phyloP scores from a whole-genome alignment of 2,888 invertebrate species.

The Nomada lathburiana region DNA sequence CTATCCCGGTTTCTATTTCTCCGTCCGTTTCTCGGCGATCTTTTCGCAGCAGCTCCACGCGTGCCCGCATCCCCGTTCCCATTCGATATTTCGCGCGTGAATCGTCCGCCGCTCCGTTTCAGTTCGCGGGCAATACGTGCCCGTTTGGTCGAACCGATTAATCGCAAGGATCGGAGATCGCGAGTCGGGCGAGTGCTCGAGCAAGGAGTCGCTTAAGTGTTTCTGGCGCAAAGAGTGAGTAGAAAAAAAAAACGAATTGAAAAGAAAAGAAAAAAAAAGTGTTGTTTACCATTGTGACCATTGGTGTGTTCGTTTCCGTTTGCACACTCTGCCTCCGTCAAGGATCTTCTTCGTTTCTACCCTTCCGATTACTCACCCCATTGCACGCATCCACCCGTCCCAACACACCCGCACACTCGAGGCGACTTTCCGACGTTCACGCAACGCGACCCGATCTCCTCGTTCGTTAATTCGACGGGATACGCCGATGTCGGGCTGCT shows the following conservation, averaged over 20 bases:
- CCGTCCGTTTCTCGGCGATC: not conserved
- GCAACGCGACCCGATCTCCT: conserved; percentile 47
- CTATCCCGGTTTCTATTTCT: too few species aligned
- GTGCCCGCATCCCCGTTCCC: not conserved
- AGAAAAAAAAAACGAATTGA: conserved; percentile 22
- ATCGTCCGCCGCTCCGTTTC: not conserved
- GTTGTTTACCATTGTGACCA: conserved; percentile 45
- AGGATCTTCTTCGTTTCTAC: conserved; percentile 11
- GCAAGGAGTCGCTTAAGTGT: conserved; percentile 58
- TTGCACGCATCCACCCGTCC: conserved; percentile 14
- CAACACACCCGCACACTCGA: not conserved
- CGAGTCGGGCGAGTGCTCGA: conserved; percentile 43
- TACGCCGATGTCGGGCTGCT: not conserved
- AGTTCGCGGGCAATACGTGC: conserved; percentile 18
- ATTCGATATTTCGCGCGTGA: conserved; percentile 23
- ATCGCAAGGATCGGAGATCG: conserved; percentile 40
- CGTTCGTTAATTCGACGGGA: not conserved
- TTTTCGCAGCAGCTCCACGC: conserved; percentile 4
- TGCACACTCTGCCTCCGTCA: conserved; percentile 12
- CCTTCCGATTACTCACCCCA: conserved; percentile 19
- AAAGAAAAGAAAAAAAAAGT: conserved; percentile 24
- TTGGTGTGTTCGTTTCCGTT: conserved; percentile 29
- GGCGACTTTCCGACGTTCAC: conserved; percentile 50
- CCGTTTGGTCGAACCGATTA: conserved; percentile 30
- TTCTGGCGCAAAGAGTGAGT: conserved; percentile 60